These are phyloP conservation scores for Morpho deidamia DNA, from an alignment of 2,888 invertebrate genomes.

Conservation along the genomic window DNA sequence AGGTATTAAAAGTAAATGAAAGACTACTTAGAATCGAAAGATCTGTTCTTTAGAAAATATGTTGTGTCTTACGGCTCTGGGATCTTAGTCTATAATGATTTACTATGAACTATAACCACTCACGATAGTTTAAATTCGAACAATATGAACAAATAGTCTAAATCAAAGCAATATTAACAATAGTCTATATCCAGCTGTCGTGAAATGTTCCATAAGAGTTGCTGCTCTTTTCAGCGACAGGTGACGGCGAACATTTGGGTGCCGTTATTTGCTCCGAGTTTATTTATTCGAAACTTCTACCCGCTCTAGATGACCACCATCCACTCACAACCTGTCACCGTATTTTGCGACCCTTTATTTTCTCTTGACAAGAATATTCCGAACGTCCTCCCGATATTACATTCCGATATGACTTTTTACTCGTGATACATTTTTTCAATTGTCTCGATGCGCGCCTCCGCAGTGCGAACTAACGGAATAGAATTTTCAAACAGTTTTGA, in stretches of 20 bases:
- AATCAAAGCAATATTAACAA: constrained; percentile 3
- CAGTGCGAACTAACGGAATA: constrained; percentile 70
- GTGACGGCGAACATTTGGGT: constrained; percentile 50
- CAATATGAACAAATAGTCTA: no score
- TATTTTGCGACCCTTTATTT: constrained; percentile 74
- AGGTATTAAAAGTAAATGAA: no score
- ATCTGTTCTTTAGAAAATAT: no score
- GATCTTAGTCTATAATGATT: no score
- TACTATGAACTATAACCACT: no score
- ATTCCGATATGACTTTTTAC: constrained; percentile 75
- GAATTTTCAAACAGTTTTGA: constrained; percentile 76
- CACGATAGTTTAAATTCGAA: no score
- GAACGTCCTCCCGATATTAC: constrained; percentile 70
- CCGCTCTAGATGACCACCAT: constrained; percentile 67
- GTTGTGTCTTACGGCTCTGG: no score
- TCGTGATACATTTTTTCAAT: constrained; percentile 76
- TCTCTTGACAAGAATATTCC: constrained; percentile 75
- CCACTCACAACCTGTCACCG: constrained; percentile 73
- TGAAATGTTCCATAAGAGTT: constrained; percentile 54
- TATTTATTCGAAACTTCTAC: constrained; percentile 70
- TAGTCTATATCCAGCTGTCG: constrained; percentile 33
- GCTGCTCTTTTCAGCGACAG: constrained; percentile 52
- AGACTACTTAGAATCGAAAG: no score
- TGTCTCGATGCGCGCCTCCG: constrained; percentile 61
- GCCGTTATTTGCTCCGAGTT: constrained; percentile 61